phyloP scores from a whole-genome alignment of 2,888 invertebrate genomes.

The Scelioninae gen. 2 region DNA sequence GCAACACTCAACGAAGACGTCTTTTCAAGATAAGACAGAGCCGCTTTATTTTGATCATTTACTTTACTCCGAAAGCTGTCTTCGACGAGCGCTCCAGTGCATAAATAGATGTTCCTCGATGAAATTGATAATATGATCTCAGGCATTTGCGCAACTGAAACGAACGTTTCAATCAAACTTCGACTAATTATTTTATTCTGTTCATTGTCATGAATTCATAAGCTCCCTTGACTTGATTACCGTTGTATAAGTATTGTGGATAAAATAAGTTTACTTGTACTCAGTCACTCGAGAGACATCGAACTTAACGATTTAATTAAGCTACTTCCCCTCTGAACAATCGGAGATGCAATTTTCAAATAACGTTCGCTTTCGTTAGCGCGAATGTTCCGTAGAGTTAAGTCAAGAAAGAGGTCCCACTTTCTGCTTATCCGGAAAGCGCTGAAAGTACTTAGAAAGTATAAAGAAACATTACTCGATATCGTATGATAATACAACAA shows the following conservation, averaged over 20 bases:
- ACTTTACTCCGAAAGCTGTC: slow-evolving; percentile 5
- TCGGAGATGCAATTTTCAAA: slow-evolving; percentile 25
- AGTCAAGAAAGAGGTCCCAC: slow-evolving; percentile 61
- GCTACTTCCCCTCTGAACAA: slow-evolving; percentile 10
- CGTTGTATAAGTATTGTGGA: too few species aligned
- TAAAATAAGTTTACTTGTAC: slow-evolving; percentile 1
- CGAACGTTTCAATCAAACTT: too few species aligned
- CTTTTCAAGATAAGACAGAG: not conserved
- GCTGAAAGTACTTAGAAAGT: slow-evolving; percentile 63
- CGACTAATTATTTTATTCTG: slow-evolving; percentile 5
- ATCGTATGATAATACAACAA: slow-evolving; percentile 61
- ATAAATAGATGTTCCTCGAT: slow-evolving; percentile 51
- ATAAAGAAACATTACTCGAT: slow-evolving; percentile 61
- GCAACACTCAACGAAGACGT: slow-evolving; percentile 10
- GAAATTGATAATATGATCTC: slow-evolving; percentile 39
- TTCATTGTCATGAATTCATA: not conserved
- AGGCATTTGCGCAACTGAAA: slow-evolving; percentile 48
- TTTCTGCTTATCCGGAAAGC: slow-evolving; percentile 66
- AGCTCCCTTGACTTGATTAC: too few species aligned
- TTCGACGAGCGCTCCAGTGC: slow-evolving; percentile 15
- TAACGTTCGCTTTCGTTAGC: slow-evolving; percentile 51
- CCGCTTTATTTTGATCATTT: slow-evolving; percentile 12
- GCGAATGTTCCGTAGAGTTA: slow-evolving; percentile 58
- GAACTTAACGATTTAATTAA: slow-evolving; percentile 9
- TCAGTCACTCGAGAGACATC: slow-evolving; percentile 20